Evolutionary conservation across 1,140 invertebrate species (phyloP).

Genomic region (Anadara kagoshimensis): DNA sequence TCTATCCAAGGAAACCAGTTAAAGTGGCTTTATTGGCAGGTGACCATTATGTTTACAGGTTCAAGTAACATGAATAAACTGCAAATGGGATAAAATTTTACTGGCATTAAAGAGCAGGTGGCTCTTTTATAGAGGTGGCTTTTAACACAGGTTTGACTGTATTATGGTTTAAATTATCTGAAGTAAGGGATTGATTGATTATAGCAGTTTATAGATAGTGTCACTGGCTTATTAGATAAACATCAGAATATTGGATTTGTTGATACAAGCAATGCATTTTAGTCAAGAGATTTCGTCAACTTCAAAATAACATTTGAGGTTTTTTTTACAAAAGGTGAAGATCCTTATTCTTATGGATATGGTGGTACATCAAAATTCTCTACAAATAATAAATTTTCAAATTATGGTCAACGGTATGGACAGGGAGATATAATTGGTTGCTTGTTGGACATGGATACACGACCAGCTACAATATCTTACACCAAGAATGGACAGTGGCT

Average conservation of each 20-base stretch:
- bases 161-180: too few species aligned
- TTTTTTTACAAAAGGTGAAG: slow-evolving; percentile 77
- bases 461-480: slow-evolving; percentile 82
- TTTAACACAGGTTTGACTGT: too few species aligned
- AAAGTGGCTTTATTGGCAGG: too few species aligned
- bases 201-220: too few species aligned
- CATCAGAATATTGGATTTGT: background rate
- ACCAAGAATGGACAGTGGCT: slow-evolving; percentile 88
- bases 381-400: slow-evolving; percentile 83
- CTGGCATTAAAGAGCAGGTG: too few species aligned
- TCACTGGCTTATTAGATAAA: too few species aligned
- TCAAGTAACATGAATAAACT: too few species aligned
- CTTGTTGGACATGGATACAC: slow-evolving; percentile 80
- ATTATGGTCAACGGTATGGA: slow-evolving; percentile 84
- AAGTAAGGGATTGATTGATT: too few species aligned
- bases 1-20: too few species aligned
- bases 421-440: slow-evolving; percentile 87
- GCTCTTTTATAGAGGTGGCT: too few species aligned
- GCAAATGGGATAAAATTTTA: too few species aligned
- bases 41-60: too few species aligned
- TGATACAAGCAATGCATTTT: background rate
- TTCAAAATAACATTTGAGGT: background rate
- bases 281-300: background rate
- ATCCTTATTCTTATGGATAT: slow-evolving; percentile 88
- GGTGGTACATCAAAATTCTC: slow-evolving; percentile 89